Evolutionary conservation across 2,888 invertebrate genomes (phyloP), one percentile per base, ranked within the genome.

Genomic region (Cephus runcator): DNA sequence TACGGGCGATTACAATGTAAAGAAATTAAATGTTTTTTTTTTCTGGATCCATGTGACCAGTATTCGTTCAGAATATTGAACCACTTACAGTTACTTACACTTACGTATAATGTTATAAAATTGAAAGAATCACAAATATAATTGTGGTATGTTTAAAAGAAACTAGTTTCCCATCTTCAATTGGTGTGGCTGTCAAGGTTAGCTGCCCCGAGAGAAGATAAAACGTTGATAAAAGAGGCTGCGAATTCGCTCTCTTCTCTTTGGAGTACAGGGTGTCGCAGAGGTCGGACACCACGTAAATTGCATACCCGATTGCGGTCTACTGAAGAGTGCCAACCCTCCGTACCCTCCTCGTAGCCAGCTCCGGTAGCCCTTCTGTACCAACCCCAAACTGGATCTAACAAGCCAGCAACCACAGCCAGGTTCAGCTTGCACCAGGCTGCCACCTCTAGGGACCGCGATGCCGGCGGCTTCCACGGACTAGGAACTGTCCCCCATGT

Each of bases 261-360:
- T 73, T 73, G 34, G 31, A 34, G 73, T n/a, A 12, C 35, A 35
- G 73, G 75, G 77, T 84, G 79, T 84, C 80, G 81, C 79, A 78
- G 78, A 84, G 87, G 84, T 86, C 85, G 85, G 85, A 89, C 86
- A 87, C 86, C 87, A 87, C 87, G 87, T 88, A 89, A 89, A 89
- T 89, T 89, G 87, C 88, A 87, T 87, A 88, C 87, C 85, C 87
- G 85, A 89, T 87, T 89, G 88, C 85, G 88, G 89, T 89, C 83
- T 81, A 83, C 85, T 88, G 87, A 88, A 87, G 86, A 88, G 87
- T 85, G 82, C 83, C 81, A 81, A 81, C 83, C 84, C 81, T 83
- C 35, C 83, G 79, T 69, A 81, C 34, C 34, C 69, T 75, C 71
- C 15, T 40, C 40, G 15, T 40, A 40, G 40, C 6, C 40, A 15